Conservation (phyloP, 2,888 invertebrate genomes). For the Acrobeloides nanus region DNA sequence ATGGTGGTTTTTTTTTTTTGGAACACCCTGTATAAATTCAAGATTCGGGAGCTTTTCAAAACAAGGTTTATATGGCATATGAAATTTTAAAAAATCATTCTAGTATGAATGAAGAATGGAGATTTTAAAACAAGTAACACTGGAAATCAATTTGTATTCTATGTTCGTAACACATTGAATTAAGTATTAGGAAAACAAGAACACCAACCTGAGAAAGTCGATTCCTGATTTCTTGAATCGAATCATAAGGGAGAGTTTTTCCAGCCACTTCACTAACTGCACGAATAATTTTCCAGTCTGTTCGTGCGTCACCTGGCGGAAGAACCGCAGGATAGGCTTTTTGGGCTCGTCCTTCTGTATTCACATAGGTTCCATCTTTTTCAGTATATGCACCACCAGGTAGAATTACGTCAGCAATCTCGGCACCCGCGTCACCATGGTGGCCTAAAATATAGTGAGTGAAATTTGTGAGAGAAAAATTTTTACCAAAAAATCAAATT, state of each 20-base stretch:
- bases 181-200: too few species aligned
- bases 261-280: conserved; percentile 85
- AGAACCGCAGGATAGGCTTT: conserved; percentile 45
- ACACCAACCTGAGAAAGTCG: conserved; percentile 66
- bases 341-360: conserved; percentile 85
- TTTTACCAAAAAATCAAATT: too few species aligned
- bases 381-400: conserved; percentile 96
- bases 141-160: too few species aligned
- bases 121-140: too few species aligned
- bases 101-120: too few species aligned
- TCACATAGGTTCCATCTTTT: conserved; percentile 91
- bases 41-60: too few species aligned
- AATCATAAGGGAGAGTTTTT: conserved; percentile 75
- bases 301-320: conserved; percentile 65
- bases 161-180: too few species aligned
- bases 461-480: not conserved
- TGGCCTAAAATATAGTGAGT: conserved; percentile 66
- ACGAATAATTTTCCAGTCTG: conserved; percentile 96
- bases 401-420: conserved; percentile 81
- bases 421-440: conserved; percentile 89
- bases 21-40: too few species aligned
- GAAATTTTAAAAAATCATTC: too few species aligned
- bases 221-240: conserved; percentile 70
- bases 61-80: too few species aligned
- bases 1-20: too few species aligned